These are phyloP conservation scores for Parauchenoglanis ngamensis DNA, from an alignment of 2,797 vertebrate genomes.

Conservation along the genomic window DNA sequence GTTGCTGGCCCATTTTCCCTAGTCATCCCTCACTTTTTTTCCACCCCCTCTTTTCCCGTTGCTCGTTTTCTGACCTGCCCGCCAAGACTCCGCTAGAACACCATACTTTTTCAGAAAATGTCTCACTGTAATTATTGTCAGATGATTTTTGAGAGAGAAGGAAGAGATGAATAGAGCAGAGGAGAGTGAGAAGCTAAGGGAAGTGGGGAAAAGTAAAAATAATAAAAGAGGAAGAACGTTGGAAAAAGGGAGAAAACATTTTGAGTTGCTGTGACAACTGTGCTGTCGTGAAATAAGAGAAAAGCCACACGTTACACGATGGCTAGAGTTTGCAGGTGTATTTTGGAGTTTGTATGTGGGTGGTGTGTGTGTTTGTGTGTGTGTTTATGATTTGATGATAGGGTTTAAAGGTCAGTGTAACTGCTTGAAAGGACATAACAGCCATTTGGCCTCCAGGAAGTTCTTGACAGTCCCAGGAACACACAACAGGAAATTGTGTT, in stretches of 20 bases:
- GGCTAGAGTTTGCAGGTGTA: slow-evolving; percentile 6
- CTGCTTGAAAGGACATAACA: slow-evolving; percentile 58
- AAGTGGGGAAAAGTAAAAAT: slow-evolving; percentile 13
- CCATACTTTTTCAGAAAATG: slow-evolving; percentile 49
- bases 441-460: slow-evolving; percentile 63
- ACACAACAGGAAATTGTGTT: slow-evolving; percentile 69
- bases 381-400: background rate
- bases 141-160: slow-evolving; percentile 65
- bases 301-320: background rate
- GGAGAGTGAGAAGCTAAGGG: background rate
- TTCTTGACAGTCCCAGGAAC: slow-evolving; percentile 68
- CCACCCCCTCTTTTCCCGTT: slow-evolving; percentile 36
- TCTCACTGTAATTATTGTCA: slow-evolving; percentile 71
- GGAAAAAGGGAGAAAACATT: slow-evolving; percentile 53
- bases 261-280: slow-evolving; percentile 66
- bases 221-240: slow-evolving; percentile 10
- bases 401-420: slow-evolving; percentile 40
- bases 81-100: slow-evolving; percentile 46
- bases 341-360: background rate
- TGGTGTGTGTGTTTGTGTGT: background rate
- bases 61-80: slow-evolving; percentile 38
- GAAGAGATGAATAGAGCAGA: slow-evolving; percentile 37
- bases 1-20: slow-evolving; percentile 40
- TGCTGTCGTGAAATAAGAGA: slow-evolving; percentile 70
- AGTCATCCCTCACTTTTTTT: slow-evolving; percentile 40